These are phyloP conservation scores for Xanthorhoe designata DNA, from an alignment of 2,888 invertebrate genomes.

Conservation along the genomic window DNA sequence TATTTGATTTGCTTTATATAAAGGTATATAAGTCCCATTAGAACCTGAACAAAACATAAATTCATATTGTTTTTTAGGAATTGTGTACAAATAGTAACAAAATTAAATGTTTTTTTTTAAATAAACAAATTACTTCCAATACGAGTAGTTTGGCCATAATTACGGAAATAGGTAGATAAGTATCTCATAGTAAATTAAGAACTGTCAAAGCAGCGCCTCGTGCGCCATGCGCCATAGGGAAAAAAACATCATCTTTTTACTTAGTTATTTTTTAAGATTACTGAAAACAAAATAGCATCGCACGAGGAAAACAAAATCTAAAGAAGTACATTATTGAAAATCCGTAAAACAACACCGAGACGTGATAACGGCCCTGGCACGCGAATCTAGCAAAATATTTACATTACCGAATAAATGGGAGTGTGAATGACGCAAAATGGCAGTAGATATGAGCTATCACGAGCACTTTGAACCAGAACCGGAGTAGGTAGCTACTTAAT, in stretches of 20 bases:
- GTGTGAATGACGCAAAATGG: slow-evolving; percentile 58
- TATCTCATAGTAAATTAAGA: too few relatives aligned
- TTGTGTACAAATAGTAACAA: too few relatives aligned
- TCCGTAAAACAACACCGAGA: slow-evolving; percentile 30
- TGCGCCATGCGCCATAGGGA: background rate
- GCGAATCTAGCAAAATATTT: slow-evolving; percentile 51
- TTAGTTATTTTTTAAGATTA: background rate
- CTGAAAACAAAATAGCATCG: background rate
- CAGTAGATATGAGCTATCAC: slow-evolving; percentile 49
- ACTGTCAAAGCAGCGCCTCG: background rate
- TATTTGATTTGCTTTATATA: too few relatives aligned
- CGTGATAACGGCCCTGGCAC: slow-evolving; percentile 39
- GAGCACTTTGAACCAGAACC: slow-evolving; percentile 58
- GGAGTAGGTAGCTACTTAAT: slow-evolving; percentile 40
- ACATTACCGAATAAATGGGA: slow-evolving; percentile 47
- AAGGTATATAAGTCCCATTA: too few relatives aligned
- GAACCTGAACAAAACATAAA: too few relatives aligned
- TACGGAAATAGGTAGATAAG: too few relatives aligned
- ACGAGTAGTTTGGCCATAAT: too few relatives aligned
- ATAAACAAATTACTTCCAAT: too few relatives aligned
- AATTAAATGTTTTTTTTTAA: too few relatives aligned
- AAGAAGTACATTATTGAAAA: slow-evolving; percentile 27
- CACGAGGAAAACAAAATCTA: slow-evolving; percentile 5
- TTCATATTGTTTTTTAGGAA: too few relatives aligned
- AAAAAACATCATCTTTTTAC: background rate